Evolutionary conservation across 2,113 vertebrate species (phyloP).

Genomic region (Heloderma charlesbogerti): DNA sequence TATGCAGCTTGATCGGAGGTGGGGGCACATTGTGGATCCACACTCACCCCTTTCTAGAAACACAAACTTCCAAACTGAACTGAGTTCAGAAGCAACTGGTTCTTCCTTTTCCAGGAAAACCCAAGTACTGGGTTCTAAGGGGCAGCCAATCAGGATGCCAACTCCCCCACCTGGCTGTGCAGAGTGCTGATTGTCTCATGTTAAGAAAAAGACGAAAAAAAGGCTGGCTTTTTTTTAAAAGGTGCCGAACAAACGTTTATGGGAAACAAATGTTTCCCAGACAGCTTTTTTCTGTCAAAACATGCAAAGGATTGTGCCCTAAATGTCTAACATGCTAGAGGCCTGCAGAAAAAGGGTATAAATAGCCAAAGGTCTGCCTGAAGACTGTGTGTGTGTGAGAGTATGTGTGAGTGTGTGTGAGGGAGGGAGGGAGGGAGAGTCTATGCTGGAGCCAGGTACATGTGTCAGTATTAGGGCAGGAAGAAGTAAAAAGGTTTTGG

Average conservation of each 20-base stretch:
- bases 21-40: not conserved
- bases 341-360: no score
- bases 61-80: not conserved
- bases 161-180: not conserved
- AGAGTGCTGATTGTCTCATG: not conserved
- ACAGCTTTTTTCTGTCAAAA: no score
- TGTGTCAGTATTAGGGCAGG: not conserved
- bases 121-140: not conserved
- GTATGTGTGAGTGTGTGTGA: no score
- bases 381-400: no score
- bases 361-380: no score
- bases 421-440: not conserved
- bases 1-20: no score
- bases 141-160: not conserved
- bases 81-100: not conserved
- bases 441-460: not conserved
- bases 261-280: no score
- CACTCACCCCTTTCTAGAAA: not conserved
- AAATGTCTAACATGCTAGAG: no score
- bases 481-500: not conserved
- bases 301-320: no score
- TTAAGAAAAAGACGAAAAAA: not conserved
- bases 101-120: not conserved
- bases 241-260: not conserved
- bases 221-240: not conserved